Evolutionary conservation across 2,113 vertebrate species (phyloP).

Genomic region (Sisor rabdophorus): DNA sequence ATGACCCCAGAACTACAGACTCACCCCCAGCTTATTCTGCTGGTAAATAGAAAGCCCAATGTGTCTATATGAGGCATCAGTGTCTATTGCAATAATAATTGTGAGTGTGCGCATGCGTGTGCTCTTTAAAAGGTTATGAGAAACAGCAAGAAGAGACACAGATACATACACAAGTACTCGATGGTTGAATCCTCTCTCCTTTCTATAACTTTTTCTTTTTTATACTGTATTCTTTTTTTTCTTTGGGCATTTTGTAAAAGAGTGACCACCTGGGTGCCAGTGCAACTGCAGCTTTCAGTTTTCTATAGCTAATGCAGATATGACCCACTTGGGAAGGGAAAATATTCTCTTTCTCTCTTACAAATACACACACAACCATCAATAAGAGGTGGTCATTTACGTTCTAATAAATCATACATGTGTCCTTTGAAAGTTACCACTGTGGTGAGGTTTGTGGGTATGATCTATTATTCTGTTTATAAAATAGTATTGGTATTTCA

Average conservation of each 20-base stretch:
- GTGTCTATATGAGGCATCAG: conserved; percentile 68
- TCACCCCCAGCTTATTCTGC: conserved; percentile 79
- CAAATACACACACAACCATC: background rate
- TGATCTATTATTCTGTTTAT: background rate
- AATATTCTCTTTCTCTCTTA: conserved; percentile 6
- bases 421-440: conserved; percentile 46
- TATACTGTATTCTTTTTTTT: conserved; percentile 67
- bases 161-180: conserved; percentile 64
- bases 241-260: conserved; percentile 57
- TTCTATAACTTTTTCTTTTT: conserved; percentile 65
- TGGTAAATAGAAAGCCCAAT: conserved; percentile 75
- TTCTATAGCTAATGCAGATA: conserved; percentile 47
- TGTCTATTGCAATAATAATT: conserved; percentile 73
- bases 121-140: conserved; percentile 55
- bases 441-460: conserved; percentile 7
- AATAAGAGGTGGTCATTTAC: conserved; percentile 16
- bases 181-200: conserved; percentile 63
- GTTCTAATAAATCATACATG: conserved; percentile 17
- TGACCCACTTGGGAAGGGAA: conserved; percentile 37
- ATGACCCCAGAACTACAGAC: conserved; percentile 83
- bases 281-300: conserved; percentile 46
- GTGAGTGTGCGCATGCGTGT: conserved; percentile 62
- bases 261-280: conserved; percentile 56
- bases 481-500: conserved; percentile 10
- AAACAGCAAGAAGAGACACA: conserved; percentile 34